phyloP scores from a whole-genome alignment of 30 jellyfish, hydroid and myxozoan genomes.

The Aurelia sp. region DNA sequence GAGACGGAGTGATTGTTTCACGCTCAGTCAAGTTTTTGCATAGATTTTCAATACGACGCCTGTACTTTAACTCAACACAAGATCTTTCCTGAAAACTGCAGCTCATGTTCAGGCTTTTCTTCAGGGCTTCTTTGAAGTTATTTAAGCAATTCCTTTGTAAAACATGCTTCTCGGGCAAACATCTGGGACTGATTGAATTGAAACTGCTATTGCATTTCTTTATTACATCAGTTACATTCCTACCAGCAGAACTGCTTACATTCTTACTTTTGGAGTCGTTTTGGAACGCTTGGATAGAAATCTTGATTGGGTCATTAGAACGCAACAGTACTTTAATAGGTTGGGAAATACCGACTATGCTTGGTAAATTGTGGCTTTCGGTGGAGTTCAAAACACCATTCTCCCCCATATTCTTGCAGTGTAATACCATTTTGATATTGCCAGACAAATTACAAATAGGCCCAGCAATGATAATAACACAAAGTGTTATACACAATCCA shows the following conservation, averaged over 20 bases:
- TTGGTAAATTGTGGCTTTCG: not conserved
- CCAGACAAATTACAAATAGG: constrained; percentile 74
- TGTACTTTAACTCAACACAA: constrained; percentile 3
- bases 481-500: constrained; percentile 43
- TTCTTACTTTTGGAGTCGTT: not conserved
- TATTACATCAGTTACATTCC: not conserved
- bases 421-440: constrained; percentile 42
- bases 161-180: not conserved
- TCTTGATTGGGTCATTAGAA: not conserved
- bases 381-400: constrained; percentile 1
- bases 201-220: not conserved
- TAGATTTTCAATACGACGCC: constrained; percentile 32
- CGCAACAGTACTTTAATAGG: not conserved
- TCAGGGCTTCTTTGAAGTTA: not conserved
- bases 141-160: not conserved
- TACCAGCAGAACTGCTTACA: not conserved
- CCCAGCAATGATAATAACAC: constrained; percentile 70
- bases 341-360: not conserved
- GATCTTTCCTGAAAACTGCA: constrained; percentile 32
- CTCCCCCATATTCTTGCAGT: constrained; percentile 12
- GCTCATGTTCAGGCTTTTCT: not conserved
- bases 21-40: constrained; percentile 47
- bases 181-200: not conserved
- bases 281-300: not conserved
- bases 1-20: not conserved